Evolutionary conservation across 2,888 invertebrate species (phyloP).

Genomic region (Dicyrtoma fusca): DNA sequence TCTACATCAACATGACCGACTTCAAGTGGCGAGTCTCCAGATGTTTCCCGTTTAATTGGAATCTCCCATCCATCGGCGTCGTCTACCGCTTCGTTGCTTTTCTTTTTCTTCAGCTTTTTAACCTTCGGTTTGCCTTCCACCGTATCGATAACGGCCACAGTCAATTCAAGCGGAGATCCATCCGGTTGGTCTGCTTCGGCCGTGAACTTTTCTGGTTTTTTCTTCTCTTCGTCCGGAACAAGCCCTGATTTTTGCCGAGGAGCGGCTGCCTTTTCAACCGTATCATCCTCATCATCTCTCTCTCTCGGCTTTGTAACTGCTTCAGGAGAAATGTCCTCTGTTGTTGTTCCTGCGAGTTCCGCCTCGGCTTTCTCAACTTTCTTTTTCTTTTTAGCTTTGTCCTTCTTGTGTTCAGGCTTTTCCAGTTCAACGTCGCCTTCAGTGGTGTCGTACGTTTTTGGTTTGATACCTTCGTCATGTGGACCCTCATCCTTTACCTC

Average conservation of each 20-base stretch:
- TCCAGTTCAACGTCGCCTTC: slow-evolving; percentile 57
- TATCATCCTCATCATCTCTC: not conserved
- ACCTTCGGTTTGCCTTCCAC: not conserved
- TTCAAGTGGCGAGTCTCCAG: not conserved
- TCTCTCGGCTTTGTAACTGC: slow-evolving; percentile 1
- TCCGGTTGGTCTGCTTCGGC: slow-evolving; percentile 5
- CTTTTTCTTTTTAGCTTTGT: slow-evolving; percentile 34
- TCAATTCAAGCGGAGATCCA: not conserved
- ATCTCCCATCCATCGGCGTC: slow-evolving; percentile 34
- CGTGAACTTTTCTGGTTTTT: slow-evolving; percentile 26
- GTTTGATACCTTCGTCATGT: slow-evolving; percentile 37
- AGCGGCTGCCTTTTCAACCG: slow-evolving; percentile 4
- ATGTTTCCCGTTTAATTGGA: not conserved
- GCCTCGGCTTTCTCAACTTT: slow-evolving; percentile 12
- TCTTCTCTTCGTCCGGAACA: slow-evolving; percentile 2
- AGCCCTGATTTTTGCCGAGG: slow-evolving; percentile 8
- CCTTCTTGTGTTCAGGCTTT: slow-evolving; percentile 51
- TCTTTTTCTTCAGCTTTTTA: slow-evolving; percentile 21
- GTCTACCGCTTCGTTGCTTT: slow-evolving; percentile 56
- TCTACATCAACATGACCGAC: slow-evolving; percentile 24
- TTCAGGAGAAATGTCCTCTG: not conserved
- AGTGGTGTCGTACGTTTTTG: slow-evolving; percentile 47
- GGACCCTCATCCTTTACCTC: not conserved
- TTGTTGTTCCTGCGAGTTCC: not conserved
- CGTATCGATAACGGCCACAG: too few relatives aligned